A percentile compares a stretch with the other conserved stretches of the same genome.
Conservation (phyloP, 2,113 vertebrate species). For the Micromys minutus region DNA sequence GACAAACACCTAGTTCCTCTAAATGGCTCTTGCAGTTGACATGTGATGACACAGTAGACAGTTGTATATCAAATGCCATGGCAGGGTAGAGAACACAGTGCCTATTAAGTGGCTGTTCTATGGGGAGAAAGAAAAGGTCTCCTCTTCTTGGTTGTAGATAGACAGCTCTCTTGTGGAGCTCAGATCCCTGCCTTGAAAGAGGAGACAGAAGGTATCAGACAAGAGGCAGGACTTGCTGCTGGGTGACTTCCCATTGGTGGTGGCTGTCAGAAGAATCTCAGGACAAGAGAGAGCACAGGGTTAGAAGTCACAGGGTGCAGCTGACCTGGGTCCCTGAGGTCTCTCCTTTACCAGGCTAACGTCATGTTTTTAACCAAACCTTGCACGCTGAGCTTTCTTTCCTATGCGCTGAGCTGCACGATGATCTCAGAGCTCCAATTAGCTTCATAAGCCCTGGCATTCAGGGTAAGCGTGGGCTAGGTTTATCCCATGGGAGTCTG, state of each 20-base stretch:
- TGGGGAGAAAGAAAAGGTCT: background rate
- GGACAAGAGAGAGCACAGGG: conserved; percentile 63
- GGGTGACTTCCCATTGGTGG: conserved; percentile 78
- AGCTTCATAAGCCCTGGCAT: conserved; percentile 66
- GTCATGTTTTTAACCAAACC: conserved; percentile 84
- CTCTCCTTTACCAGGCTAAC: conserved; percentile 86
- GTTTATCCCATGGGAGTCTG: background rate
- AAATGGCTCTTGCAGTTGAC: background rate
- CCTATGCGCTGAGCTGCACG: conserved; percentile 86
- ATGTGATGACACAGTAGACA: no score
- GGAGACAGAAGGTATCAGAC: conserved; percentile 60
- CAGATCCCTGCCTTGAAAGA: background rate
- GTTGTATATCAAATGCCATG: background rate
- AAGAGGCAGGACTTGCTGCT: conserved; percentile 65
- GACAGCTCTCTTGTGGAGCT: background rate
- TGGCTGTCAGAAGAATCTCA: conserved; percentile 69
- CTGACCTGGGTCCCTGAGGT: conserved; percentile 89
- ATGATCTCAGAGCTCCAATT: conserved; percentile 80
- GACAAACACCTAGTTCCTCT: background rate
- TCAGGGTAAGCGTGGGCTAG: background rate
- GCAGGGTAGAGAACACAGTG: background rate
- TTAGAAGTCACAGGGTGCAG: conserved; percentile 69
- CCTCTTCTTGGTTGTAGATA: background rate
- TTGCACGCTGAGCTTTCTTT: conserved; percentile 88
- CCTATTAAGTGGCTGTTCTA: background rate